These are phyloP conservation scores for Edolisoma coerulescens DNA, from an alignment of 2,113 vertebrate species.

Conservation along the genomic window DNA sequence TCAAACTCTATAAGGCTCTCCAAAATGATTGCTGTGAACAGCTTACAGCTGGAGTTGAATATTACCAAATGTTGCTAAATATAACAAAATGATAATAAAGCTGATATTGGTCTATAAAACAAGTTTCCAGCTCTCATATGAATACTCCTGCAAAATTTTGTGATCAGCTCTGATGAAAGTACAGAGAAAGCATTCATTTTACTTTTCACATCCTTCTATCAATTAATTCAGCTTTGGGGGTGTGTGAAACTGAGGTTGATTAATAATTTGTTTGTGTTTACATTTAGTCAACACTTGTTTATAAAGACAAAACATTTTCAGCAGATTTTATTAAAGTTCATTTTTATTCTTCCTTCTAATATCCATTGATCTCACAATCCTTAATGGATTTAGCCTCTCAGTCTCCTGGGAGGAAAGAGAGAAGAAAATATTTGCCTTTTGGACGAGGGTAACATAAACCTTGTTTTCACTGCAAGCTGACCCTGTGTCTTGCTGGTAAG, in stretches of 20 bases:
- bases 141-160: not conserved
- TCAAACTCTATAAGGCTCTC: not conserved
- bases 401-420: constrained; percentile 4
- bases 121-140: not conserved
- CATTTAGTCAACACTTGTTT: not conserved
- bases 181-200: not conserved
- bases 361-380: not conserved
- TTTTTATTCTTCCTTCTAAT: not conserved
- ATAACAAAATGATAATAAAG: not conserved
- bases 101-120: not conserved
- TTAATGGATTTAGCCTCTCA: not conserved
- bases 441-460: not conserved
- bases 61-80: not conserved
- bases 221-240: not conserved
- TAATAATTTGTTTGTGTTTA: not conserved
- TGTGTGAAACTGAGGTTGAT: not conserved
- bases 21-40: not conserved
- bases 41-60: not conserved
- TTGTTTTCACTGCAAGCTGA: not conserved
- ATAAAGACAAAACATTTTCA: not conserved
- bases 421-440: constrained; percentile 4
- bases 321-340: not conserved
- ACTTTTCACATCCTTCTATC: not conserved
- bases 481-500: not conserved
- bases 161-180: not conserved